These are phyloP conservation scores for Paragorgia papillata DNA, from an alignment of 92 coral and sea anemone species.

Conservation along the genomic window DNA sequence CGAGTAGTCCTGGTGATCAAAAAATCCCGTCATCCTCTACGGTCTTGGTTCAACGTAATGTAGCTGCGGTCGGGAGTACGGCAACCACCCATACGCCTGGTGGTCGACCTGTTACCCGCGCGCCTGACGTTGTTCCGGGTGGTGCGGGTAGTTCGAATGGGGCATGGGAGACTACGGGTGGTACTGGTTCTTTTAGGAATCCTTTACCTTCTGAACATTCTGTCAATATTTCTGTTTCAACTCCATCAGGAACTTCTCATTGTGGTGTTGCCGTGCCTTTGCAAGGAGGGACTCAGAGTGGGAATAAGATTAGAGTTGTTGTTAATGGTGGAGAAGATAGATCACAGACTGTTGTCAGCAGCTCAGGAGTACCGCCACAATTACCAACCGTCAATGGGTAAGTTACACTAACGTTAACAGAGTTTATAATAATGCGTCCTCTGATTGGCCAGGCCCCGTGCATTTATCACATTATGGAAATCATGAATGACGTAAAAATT, in stretches of 20 bases:
- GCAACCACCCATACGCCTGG: too few relatives aligned
- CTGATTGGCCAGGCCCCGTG: too few relatives aligned
- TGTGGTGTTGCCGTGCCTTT: background rate
- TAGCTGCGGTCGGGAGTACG: background rate
- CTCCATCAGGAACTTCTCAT: background rate
- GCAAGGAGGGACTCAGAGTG: background rate
- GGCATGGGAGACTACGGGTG: background rate
- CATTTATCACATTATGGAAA: too few relatives aligned
- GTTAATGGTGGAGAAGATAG: conserved; percentile 18
- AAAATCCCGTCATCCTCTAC: background rate
- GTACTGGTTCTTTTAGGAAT: background rate
- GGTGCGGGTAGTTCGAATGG: background rate
- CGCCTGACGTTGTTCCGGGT: conserved; percentile 10
- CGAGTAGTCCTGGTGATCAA: background rate
- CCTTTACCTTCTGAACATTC: background rate
- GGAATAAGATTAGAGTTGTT: background rate
- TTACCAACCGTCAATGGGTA: conserved; percentile 27
- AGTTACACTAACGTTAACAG: too few relatives aligned
- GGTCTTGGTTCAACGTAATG: conserved; percentile 4
- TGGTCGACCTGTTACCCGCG: background rate
- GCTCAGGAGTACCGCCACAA: background rate
- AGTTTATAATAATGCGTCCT: too few relatives aligned
- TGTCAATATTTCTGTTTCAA: background rate
- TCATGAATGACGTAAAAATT: too few relatives aligned
- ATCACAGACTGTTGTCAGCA: background rate